Evolutionary conservation across 2,113 vertebrate species (phyloP).

Genomic region (Athene noctua): DNA sequence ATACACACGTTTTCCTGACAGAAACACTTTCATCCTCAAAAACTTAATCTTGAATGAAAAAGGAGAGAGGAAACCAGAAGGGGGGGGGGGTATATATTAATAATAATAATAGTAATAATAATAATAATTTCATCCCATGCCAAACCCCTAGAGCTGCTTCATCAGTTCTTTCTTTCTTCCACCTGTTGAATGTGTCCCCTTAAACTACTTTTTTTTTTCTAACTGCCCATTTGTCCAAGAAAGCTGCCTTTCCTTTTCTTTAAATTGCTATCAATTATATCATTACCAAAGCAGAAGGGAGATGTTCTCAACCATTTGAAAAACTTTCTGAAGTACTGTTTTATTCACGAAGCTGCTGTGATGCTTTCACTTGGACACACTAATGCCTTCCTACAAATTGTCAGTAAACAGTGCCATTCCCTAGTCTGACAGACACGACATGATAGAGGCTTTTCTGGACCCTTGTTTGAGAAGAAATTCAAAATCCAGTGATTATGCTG

Average conservation of each 20-base stretch:
- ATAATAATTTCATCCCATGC: no score
- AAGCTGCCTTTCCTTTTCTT: neutral
- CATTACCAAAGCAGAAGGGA: neutral
- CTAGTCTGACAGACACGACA: neutral
- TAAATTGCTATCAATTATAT: neutral
- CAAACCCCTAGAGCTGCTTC: neutral
- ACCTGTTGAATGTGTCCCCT: neutral
- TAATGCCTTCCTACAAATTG: neutral
- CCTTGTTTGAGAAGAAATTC: neutral
- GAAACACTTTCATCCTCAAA: constrained; percentile 10
- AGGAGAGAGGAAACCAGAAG: neutral
- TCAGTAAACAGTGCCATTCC: neutral
- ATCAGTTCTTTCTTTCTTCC: neutral
- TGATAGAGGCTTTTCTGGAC: neutral
- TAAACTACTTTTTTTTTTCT: neutral
- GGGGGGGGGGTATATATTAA: no score
- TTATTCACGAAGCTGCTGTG: neutral
- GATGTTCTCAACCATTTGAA: neutral
- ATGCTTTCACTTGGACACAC: neutral
- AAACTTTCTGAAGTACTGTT: neutral
- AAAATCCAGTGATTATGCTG: neutral
- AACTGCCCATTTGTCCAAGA: neutral
- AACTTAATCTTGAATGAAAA: constrained; percentile 7
- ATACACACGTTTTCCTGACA: constrained; percentile 3
- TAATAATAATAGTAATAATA: neutral